These are phyloP conservation scores for Periparus ater DNA, from an alignment of 2,797 vertebrate species.

Conservation along the genomic window DNA sequence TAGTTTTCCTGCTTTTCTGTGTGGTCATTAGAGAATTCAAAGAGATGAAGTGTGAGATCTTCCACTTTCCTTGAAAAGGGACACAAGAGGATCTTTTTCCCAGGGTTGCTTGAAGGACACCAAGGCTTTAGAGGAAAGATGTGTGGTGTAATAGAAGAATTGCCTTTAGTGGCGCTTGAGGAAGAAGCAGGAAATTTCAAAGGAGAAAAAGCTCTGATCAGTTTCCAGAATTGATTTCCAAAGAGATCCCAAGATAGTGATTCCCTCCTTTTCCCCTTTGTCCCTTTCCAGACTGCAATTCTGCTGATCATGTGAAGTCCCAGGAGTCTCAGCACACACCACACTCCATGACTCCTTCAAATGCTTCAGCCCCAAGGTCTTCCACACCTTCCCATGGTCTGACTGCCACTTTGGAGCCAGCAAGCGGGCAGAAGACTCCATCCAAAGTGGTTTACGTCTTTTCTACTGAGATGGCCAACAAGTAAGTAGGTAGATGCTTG, in stretches of 20 bases:
- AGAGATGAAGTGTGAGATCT: background rate
- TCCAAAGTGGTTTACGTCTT: constrained; percentile 98
- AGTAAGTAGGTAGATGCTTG: constrained; percentile 78
- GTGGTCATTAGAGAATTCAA: background rate
- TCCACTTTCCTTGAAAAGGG: background rate
- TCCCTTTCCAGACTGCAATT: constrained; percentile 88
- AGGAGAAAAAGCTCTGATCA: background rate
- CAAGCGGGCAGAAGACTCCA: constrained; percentile 89
- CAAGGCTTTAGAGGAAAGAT: background rate
- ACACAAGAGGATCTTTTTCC: background rate
- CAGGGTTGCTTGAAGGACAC: background rate
- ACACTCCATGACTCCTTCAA: constrained; percentile 91
- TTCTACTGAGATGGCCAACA: constrained; percentile 99
- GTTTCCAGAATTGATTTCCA: background rate
- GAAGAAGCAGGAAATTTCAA: background rate
- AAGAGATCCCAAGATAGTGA: background rate
- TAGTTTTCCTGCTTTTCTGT: background rate
- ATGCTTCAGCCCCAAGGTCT: constrained; percentile 88
- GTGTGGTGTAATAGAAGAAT: background rate
- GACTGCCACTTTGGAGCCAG: constrained; percentile 85
- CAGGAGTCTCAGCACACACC: constrained; percentile 86
- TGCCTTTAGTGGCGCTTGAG: background rate
- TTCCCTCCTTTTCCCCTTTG: background rate
- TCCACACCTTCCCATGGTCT: constrained; percentile 95
- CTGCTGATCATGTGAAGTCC: constrained; percentile 90